Conservation (phyloP, 1,140 invertebrate genomes). For the Archegozetes longisetosus region DNA sequence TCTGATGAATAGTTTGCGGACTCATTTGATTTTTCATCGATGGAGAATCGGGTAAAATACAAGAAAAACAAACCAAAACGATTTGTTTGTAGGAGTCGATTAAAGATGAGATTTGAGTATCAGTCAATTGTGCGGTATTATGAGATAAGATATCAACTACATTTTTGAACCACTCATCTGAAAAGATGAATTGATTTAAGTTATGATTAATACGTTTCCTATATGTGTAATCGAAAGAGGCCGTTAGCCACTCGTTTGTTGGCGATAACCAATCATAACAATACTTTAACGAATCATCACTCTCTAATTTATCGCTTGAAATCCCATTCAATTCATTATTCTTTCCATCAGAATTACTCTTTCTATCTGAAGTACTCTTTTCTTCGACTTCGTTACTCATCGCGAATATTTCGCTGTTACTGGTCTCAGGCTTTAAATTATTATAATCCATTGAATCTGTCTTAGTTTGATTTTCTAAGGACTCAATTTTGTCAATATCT, state of each 20-base stretch:
- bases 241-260: not conserved
- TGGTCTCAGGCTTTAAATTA: too few relatives aligned
- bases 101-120: not conserved
- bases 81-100: not conserved
- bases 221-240: too few relatives aligned
- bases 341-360: not conserved
- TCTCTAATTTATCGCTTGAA: not conserved
- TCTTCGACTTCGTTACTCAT: too few relatives aligned
- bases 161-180: slow-evolving; percentile 3
- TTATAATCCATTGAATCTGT: too few relatives aligned
- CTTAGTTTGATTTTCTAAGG: too few relatives aligned
- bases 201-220: too few relatives aligned
- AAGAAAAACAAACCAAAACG: not conserved
- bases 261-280: not conserved
- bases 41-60: not conserved
- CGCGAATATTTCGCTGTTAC: too few relatives aligned
- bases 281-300: not conserved
- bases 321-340: not conserved
- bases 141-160: slow-evolving; percentile 1
- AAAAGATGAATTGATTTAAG: slow-evolving; percentile 2
- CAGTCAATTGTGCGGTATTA: not conserved
- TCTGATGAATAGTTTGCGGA: slow-evolving; percentile 11
- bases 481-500: too few relatives aligned
- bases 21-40: slow-evolving; percentile 2
- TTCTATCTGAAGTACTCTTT: too few relatives aligned